These are phyloP conservation scores for Dendrocincla fuliginosa DNA, from an alignment of 2,797 vertebrate genomes.

Conservation along the genomic window DNA sequence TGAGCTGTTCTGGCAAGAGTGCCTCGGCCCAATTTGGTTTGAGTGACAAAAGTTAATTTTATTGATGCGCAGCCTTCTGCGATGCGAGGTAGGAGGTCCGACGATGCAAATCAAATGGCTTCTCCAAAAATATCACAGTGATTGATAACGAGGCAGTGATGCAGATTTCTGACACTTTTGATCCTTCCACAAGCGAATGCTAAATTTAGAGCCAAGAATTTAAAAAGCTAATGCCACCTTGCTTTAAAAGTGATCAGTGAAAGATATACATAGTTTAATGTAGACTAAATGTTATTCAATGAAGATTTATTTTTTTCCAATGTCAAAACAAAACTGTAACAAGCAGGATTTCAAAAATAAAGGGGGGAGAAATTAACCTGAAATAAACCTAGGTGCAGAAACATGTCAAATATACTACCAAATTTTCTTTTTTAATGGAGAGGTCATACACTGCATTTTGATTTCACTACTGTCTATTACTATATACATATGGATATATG, in stretches of 20 bases:
- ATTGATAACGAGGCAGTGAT: slow-evolving; percentile 57
- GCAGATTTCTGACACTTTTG: slow-evolving; percentile 57
- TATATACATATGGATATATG: background rate
- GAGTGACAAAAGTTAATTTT: slow-evolving; percentile 68
- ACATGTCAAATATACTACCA: background rate
- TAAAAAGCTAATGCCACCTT: background rate
- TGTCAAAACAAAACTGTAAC: background rate
- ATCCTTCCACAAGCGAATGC: slow-evolving; percentile 18
- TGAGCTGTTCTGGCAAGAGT: slow-evolving; percentile 27
- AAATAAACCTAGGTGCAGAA: background rate
- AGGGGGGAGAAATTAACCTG: accelerated
- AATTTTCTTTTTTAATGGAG: background rate
- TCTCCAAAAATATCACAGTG: slow-evolving; percentile 50
- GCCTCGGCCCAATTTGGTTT: slow-evolving; percentile 42
- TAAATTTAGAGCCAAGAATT: slow-evolving; percentile 16
- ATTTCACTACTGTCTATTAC: background rate
- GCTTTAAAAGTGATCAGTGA: background rate
- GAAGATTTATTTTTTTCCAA: background rate
- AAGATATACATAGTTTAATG: background rate
- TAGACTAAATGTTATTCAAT: background rate
- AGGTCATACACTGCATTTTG: background rate
- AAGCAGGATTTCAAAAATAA: background rate
- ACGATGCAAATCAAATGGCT: slow-evolving; percentile 44
- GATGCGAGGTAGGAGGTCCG: slow-evolving; percentile 61
- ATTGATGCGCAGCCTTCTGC: slow-evolving; percentile 58